phyloP scores from a whole-genome alignment of 2,888 invertebrate species.

The Cremastinae sp. region DNA sequence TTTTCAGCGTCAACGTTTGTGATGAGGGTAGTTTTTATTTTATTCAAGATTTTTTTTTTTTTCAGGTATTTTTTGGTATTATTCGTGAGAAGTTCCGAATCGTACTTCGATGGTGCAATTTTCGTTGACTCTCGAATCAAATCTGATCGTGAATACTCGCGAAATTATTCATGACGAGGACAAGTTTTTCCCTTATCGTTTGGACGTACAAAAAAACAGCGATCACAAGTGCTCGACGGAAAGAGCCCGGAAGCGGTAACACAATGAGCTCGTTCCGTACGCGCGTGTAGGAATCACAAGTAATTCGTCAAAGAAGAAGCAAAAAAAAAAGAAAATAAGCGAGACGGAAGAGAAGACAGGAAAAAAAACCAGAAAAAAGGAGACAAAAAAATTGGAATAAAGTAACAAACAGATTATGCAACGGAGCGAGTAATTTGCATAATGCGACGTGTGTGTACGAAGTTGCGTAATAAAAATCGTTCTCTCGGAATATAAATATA shows the following conservation, averaged over 20 bases:
- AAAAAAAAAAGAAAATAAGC: slow-evolving; percentile 13
- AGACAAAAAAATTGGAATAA: slow-evolving; percentile 58
- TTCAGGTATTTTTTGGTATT: too few relatives aligned
- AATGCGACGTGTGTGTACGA: slow-evolving; percentile 61
- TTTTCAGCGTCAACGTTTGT: too few relatives aligned
- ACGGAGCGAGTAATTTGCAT: slow-evolving; percentile 65
- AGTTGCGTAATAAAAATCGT: slow-evolving; percentile 50
- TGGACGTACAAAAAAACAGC: too few relatives aligned
- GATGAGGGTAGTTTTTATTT: too few relatives aligned
- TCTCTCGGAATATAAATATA: slow-evolving; percentile 30
- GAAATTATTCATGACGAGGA: too few relatives aligned
- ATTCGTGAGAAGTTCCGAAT: too few relatives aligned
- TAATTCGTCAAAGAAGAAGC: not conserved
- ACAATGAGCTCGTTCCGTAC: not conserved
- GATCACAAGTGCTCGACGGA: not conserved
- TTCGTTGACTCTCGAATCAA: too few relatives aligned
- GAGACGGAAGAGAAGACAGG: slow-evolving; percentile 4
- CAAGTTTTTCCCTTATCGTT: too few relatives aligned
- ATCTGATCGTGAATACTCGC: too few relatives aligned
- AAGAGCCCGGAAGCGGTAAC: too few relatives aligned
- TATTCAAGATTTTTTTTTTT: too few relatives aligned
- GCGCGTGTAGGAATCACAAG: not conserved
- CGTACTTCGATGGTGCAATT: too few relatives aligned
- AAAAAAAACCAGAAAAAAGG: not conserved
- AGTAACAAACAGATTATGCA: slow-evolving; percentile 71